phyloP scores from a whole-genome alignment of 2,797 vertebrate species.

The Rhynchotus rufescens region DNA sequence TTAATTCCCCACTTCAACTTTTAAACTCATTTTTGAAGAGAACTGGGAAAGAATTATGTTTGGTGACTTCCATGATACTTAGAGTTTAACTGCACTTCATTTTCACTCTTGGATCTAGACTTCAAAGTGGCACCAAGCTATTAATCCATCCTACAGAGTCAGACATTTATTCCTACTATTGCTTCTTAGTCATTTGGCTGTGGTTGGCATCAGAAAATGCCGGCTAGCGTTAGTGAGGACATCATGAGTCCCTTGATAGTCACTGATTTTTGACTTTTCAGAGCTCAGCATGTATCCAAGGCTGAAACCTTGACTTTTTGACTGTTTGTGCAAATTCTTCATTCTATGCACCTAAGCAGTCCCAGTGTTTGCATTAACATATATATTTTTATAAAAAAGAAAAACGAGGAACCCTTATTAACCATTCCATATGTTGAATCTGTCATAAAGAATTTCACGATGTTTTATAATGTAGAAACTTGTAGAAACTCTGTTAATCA shows the following conservation, averaged over 20 bases:
- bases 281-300: not conserved
- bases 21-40: constrained; percentile 46
- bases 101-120: constrained; percentile 1
- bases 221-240: not conserved
- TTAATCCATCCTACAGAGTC: not conserved
- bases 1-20: constrained; percentile 57
- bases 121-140: constrained; percentile 32
- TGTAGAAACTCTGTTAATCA: not conserved
- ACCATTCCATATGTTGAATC: not conserved
- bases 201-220: not conserved
- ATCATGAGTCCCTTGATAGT: not conserved
- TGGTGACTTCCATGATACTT: constrained; percentile 4
- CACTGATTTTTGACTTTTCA: not conserved
- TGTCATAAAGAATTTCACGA: not conserved
- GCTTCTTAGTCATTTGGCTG: not conserved
- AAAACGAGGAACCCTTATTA: not conserved
- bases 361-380: not conserved
- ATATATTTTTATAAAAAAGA: not conserved
- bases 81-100: not conserved
- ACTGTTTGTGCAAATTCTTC: not conserved
- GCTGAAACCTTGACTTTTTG: not conserved
- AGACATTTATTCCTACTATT: not conserved
- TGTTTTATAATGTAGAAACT: not conserved
- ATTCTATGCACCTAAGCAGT: not conserved
- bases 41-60: constrained; percentile 24